A percentile compares a stretch with the other conserved stretches of the same genome.
These are phyloP conservation scores for Apeltes quadracus DNA, from an alignment of 2,113 vertebrate genomes.

Conservation along the genomic window DNA sequence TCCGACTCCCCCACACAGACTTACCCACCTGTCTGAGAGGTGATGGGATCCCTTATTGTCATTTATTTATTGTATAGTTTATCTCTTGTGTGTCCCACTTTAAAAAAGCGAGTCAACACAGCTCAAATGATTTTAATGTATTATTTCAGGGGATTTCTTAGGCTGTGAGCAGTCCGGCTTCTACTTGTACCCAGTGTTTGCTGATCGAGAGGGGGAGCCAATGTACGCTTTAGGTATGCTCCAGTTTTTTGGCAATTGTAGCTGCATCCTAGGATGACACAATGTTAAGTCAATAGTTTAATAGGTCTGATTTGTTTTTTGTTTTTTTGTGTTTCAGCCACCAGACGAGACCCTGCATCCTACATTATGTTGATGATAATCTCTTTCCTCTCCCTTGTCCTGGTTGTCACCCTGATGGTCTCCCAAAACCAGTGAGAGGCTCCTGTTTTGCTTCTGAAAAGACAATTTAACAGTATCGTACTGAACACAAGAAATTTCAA, in stretches of 20 bases:
- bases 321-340: slow-evolving; percentile 75
- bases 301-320: slow-evolving; percentile 28
- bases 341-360: slow-evolving; percentile 66
- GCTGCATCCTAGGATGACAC: not conserved
- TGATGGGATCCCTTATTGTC: slow-evolving; percentile 8
- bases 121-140: not conserved
- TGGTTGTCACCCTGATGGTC: slow-evolving; percentile 85
- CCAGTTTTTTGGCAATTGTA: not conserved
- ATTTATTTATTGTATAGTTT: not conserved
- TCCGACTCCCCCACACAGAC: slow-evolving; percentile 76
- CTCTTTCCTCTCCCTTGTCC: slow-evolving; percentile 82
- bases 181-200: slow-evolving; percentile 88
- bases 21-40: slow-evolving; percentile 75
- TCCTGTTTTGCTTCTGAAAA: not conserved
- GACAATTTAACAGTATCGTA: not conserved
- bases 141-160: slow-evolving; percentile 85
- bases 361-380: slow-evolving; percentile 85
- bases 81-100: not conserved
- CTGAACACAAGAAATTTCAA: not conserved
- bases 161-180: slow-evolving; percentile 87
- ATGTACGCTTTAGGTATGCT: slow-evolving; percentile 81
- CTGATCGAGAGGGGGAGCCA: slow-evolving; percentile 86
- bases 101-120: not conserved
- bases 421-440: slow-evolving; percentile 87
- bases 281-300: not conserved